phyloP scores from a whole-genome alignment of 2,113 vertebrate genomes.

The Otis tarda region DNA sequence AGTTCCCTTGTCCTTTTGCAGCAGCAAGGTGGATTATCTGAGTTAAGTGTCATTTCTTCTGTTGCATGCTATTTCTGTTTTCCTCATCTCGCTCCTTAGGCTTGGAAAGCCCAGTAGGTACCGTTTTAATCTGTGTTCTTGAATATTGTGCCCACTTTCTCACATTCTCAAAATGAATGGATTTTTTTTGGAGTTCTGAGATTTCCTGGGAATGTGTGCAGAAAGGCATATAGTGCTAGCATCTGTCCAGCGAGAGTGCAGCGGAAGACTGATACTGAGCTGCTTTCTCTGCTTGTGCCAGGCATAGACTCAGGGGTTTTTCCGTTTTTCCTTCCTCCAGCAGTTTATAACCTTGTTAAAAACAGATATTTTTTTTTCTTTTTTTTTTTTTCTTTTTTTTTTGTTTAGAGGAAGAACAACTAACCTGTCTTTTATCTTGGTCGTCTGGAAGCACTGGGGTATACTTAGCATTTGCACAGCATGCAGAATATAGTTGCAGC shows the following conservation, averaged over 20 bases:
- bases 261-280: not conserved
- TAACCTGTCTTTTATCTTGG: not conserved
- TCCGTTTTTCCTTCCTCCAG: not conserved
- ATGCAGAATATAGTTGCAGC: not conserved
- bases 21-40: not conserved
- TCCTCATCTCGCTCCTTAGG: rapidly evolving
- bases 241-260: slow-evolving; percentile 2
- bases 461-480: not conserved
- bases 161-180: not conserved
- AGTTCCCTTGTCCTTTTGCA: not conserved
- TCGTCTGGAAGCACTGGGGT: not conserved
- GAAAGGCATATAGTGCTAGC: not conserved
- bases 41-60: not conserved
- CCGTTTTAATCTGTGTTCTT: rapidly evolving
- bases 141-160: not conserved
- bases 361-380: not conserved
- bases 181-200: not conserved
- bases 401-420: not conserved
- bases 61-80: not conserved
- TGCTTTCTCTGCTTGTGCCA: not conserved
- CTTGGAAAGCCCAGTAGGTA: not conserved
- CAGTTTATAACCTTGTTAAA: not conserved
- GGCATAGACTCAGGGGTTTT: not conserved
- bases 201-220: not conserved
- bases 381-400: not conserved